Conservation (phyloP, 2,797 vertebrate genomes). For the Dipus sagitta region DNA sequence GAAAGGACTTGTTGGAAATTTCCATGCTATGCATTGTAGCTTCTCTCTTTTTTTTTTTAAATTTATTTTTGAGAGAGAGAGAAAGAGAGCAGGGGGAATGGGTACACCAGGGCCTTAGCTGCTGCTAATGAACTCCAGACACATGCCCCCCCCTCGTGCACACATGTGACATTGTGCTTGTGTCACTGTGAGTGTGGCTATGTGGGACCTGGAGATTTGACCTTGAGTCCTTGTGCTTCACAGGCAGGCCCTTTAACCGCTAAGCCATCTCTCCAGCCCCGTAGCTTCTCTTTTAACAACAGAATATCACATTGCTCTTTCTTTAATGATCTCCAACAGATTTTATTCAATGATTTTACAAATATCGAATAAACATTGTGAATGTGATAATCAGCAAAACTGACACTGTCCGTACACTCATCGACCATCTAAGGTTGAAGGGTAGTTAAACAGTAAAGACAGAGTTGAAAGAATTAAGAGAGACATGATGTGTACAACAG, state of each 20-base stretch:
- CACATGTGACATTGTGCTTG: too few species aligned
- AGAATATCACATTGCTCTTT: not conserved
- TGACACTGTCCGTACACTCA: not conserved
- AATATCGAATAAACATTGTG: not conserved
- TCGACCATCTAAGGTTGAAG: not conserved
- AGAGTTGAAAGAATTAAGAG: not conserved
- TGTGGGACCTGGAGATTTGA: too few species aligned
- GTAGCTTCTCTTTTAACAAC: conserved; percentile 32
- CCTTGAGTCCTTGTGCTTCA: too few species aligned
- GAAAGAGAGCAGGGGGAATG: too few species aligned
- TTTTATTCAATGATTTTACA: conserved; percentile 30
- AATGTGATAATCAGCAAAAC: not conserved
- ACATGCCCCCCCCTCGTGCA: too few species aligned
- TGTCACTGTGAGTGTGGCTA: too few species aligned
- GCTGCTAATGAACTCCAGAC: too few species aligned
- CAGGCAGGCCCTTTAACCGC: too few species aligned
- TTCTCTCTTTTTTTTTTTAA: not conserved
- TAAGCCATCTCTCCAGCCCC: too few species aligned
- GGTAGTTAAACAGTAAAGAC: not conserved
- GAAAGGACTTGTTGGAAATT: conserved; percentile 11
- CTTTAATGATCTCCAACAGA: conserved; percentile 1
- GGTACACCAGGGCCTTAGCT: too few species aligned
- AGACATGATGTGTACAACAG: not conserved
- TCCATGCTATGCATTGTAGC: conserved; percentile 15
- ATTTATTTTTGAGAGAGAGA: too few species aligned